Percentiles rank a stretch among this genome's conserved stretches.
phyloP scores from a whole-genome alignment of 2,888 invertebrate genomes.

The Acanthosoma haemorrhoidale region DNA sequence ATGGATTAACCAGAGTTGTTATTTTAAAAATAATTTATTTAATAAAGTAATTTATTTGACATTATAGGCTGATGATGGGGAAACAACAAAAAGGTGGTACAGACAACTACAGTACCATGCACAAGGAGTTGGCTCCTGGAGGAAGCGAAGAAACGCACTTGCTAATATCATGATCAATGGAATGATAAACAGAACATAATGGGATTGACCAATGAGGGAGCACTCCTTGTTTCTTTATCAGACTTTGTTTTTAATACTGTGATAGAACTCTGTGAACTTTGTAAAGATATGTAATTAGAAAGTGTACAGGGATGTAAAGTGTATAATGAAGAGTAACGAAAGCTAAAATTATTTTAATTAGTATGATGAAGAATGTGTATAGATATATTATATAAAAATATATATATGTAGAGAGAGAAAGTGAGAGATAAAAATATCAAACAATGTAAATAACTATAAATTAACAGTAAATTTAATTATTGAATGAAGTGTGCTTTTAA shows the following conservation, averaged over 20 bases:
- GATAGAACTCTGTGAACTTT: slow-evolving; percentile 17
- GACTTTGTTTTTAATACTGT: slow-evolving; percentile 18
- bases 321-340: slow-evolving; percentile 2
- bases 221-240: background rate
- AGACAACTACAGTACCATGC: slow-evolving; percentile 84
- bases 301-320: slow-evolving; percentile 31
- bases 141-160: slow-evolving; percentile 82
- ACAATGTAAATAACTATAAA: slow-evolving; percentile 27
- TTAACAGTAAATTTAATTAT: slow-evolving; percentile 25
- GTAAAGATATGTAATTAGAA: slow-evolving; percentile 27
- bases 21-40: background rate
- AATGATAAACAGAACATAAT: slow-evolving; percentile 43
- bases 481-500: background rate
- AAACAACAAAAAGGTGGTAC: slow-evolving; percentile 84
- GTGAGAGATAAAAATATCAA: slow-evolving; percentile 10
- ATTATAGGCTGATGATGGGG: slow-evolving; percentile 83
- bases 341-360: background rate
- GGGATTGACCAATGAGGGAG: background rate
- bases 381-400: slow-evolving; percentile 5
- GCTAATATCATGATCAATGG: slow-evolving; percentile 97
- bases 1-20: too few species aligned
- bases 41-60: slow-evolving; percentile 33
- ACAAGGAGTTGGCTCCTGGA: slow-evolving; percentile 88
- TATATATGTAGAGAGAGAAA: too few species aligned
- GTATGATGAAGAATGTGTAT: slow-evolving; percentile 18